These are phyloP conservation scores for Ophion ventricosus DNA, from an alignment of 2,888 invertebrate genomes.

Conservation along the genomic window DNA sequence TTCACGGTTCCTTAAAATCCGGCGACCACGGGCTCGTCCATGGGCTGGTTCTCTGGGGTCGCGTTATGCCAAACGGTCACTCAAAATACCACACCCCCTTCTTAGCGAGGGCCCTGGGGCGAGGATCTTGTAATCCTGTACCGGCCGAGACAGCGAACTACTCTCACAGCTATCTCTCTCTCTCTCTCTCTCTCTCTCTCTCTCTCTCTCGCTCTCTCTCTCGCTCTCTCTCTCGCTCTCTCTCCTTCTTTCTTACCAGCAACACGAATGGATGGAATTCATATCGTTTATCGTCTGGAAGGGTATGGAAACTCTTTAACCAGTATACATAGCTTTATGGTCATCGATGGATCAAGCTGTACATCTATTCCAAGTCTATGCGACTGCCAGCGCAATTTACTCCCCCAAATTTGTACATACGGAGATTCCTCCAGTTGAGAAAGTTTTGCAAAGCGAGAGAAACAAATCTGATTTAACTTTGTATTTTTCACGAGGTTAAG, in stretches of 20 bases:
- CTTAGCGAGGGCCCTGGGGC: constrained; percentile 67
- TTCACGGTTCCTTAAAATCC: constrained; percentile 83
- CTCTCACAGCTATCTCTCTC: constrained; percentile 7
- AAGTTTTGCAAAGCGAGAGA: not conserved
- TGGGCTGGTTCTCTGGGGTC: constrained; percentile 75
- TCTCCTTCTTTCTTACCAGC: constrained; percentile 9
- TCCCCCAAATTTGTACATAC: constrained; percentile 3
- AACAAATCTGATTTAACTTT: too few relatives aligned
- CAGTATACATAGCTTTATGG: constrained; percentile 48
- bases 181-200: not conserved
- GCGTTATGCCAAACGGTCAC: constrained; percentile 81
- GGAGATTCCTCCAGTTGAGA: not conserved
- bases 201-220: too few relatives aligned
- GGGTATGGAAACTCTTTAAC: constrained; percentile 50
- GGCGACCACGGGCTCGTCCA: constrained; percentile 71
- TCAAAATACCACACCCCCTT: constrained; percentile 76
- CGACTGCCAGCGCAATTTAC: constrained; percentile 12
- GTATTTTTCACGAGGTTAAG: too few relatives aligned
- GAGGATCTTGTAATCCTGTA: constrained; percentile 72
- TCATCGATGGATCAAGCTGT: constrained; percentile 51
- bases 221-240: too few relatives aligned
- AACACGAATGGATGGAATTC: constrained; percentile 56
- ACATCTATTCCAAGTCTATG: not conserved
- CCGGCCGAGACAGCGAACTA: constrained; percentile 45
- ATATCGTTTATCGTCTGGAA: constrained; percentile 65